Conservation (phyloP, 2,113 vertebrate genomes). For the Thunnus maccoyii region DNA sequence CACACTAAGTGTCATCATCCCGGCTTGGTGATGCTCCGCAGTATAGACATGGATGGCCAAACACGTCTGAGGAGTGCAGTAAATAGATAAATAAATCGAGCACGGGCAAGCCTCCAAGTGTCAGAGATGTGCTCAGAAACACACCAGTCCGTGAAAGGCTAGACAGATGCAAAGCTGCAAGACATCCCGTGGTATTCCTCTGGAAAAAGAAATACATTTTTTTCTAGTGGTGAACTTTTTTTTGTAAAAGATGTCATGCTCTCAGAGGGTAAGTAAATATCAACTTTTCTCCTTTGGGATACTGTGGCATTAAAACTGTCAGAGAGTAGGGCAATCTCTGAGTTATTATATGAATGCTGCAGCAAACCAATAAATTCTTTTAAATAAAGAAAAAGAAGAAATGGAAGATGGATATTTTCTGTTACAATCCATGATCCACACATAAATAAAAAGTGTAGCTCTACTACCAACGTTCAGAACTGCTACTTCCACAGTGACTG, state of each 20-base stretch:
- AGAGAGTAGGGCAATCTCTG: background rate
- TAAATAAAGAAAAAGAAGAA: conserved; percentile 1
- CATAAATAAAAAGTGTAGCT: no score
- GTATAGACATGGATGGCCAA: conserved; percentile 54
- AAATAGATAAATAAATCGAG: conserved; percentile 72
- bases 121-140: conserved; percentile 61
- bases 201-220: background rate
- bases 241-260: conserved; percentile 14
- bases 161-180: conserved; percentile 55
- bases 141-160: conserved; percentile 49
- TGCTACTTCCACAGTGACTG: no score
- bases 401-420: no score
- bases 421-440: no score
- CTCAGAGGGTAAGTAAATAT: background rate
- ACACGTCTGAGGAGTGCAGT: conserved; percentile 48
- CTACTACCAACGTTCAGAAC: no score
- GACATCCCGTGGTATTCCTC: conserved; percentile 30
- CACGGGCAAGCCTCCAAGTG: conserved; percentile 48
- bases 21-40: background rate
- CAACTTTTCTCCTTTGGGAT: conserved; percentile 27
- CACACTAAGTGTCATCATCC: conserved; percentile 13
- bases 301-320: background rate
- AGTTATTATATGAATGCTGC: conserved; percentile 9
- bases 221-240: background rate
- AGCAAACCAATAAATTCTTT: background rate